Evolutionary conservation across 2,113 vertebrate genomes (phyloP), one percentile per base, ranked within the genome.

Genomic region (Euleptes europaea): DNA sequence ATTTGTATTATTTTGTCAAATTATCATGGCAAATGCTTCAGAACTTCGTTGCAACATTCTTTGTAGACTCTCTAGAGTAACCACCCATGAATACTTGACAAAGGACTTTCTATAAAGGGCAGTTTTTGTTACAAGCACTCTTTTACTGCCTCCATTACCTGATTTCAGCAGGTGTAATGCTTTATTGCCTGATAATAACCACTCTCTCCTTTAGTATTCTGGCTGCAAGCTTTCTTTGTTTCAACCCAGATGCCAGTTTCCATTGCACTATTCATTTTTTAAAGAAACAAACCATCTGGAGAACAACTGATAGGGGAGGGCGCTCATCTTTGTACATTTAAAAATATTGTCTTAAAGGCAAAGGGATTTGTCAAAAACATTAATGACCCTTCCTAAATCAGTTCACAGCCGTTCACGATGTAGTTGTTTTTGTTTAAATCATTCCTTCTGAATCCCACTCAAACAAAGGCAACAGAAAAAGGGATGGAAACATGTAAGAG

Each of bases 191-290:
- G 31, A 88, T 86, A 60, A 88, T 86, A 63, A 82, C 67, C 92
- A 88, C 79, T 82, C 89, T 93, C 84, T 65, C 81, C 91, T 94
- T 88, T 86, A 92, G 85, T 91, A 15, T n/a, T 85, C 90, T 95
- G 95, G 92, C 95, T 96, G 80, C 86, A 91, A 94, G 94, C 93
- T 94, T 91, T 78, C 91, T 96, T 97, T 96, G 91, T 96, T 96
- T 93, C 92, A 90, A 84, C 82, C 86, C 93, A 94, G 90, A 95
- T 95, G 95, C 91, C 91, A 93, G 90, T 75, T 86, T 94, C 91
- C 94, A 93, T 93, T 97, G 95, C 94, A 88, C 87, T 92, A 88
- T 95, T 94, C 90, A 92, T 87, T 57, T 92, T 89, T 90, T 66
- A 87, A 91, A 83, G 84, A 91, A 84, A 82, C 70, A 84, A 86